These are phyloP conservation scores for Chinchilla lanigera DNA, from an alignment of 2,113 vertebrate species.

Conservation along the genomic window DNA sequence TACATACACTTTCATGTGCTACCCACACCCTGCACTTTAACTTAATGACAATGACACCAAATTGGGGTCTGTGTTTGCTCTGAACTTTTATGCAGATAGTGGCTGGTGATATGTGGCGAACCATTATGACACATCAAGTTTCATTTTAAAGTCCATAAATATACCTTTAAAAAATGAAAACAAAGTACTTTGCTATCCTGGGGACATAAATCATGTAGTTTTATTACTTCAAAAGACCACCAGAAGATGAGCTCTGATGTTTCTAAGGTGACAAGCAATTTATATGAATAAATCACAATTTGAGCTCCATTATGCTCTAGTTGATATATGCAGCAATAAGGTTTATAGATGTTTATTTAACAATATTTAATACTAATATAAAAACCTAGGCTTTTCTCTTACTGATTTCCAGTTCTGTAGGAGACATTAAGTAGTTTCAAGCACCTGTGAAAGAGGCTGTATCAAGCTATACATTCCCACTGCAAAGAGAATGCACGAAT, in stretches of 20 bases:
- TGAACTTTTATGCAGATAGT: constrained; percentile 54
- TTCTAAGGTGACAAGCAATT: constrained; percentile 86
- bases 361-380: constrained; percentile 72
- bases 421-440: constrained; percentile 45
- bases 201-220: constrained; percentile 86
- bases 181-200: constrained; percentile 78
- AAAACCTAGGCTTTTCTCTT: constrained; percentile 46
- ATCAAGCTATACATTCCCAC: constrained; percentile 19
- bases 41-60: background rate
- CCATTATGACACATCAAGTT: constrained; percentile 83
- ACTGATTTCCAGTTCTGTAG: constrained; percentile 66
- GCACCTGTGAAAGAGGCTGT: background rate
- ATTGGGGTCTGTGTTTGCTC: constrained; percentile 21
- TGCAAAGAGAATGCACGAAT: background rate
- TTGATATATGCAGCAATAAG: constrained; percentile 68
- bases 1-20: background rate
- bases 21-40: background rate
- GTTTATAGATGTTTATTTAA: constrained; percentile 76
- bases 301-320: constrained; percentile 77
- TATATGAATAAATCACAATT: constrained; percentile 85
- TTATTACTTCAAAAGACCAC: constrained; percentile 84
- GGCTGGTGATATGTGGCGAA: constrained; percentile 70
- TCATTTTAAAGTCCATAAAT: constrained; percentile 85
- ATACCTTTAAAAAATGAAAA: constrained; percentile 85
- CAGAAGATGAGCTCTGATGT: constrained; percentile 87